These are phyloP conservation scores for Orchesella cincta DNA, from an alignment of 1,140 invertebrate species.

Conservation along the genomic window DNA sequence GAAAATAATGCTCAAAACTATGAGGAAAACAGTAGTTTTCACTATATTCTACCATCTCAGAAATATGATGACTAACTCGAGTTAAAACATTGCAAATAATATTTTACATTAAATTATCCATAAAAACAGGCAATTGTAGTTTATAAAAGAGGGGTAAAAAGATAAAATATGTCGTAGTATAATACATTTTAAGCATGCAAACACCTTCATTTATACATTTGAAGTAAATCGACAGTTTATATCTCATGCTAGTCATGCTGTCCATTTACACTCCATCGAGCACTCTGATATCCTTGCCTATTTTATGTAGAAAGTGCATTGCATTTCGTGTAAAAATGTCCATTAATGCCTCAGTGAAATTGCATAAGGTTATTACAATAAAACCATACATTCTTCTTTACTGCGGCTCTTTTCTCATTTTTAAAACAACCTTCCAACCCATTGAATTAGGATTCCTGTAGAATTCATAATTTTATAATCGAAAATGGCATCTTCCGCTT, in stretches of 20 bases:
- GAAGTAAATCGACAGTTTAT: background rate
- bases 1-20: no score
- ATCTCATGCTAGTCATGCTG: no score
- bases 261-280: slow-evolving; percentile 5
- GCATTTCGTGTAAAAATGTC: background rate
- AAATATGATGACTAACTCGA: background rate
- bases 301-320: background rate
- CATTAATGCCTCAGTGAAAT: background rate
- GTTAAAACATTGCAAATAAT: background rate
- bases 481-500: background rate
- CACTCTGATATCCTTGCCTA: background rate
- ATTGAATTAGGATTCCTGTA: background rate
- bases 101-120: background rate
- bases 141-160: background rate
- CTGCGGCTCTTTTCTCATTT: background rate
- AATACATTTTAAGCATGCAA: background rate
- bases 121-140: background rate
- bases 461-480: background rate
- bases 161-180: background rate
- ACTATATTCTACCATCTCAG: no score
- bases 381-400: background rate
- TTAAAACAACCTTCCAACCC: background rate
- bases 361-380: background rate
- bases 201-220: background rate
- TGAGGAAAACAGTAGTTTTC: no score